Percentiles rank a stretch among this genome's conserved stretches.
Evolutionary conservation across 92 coral and sea anemone species (phyloP).

Genomic region (Epizoanthus fatuus): DNA sequence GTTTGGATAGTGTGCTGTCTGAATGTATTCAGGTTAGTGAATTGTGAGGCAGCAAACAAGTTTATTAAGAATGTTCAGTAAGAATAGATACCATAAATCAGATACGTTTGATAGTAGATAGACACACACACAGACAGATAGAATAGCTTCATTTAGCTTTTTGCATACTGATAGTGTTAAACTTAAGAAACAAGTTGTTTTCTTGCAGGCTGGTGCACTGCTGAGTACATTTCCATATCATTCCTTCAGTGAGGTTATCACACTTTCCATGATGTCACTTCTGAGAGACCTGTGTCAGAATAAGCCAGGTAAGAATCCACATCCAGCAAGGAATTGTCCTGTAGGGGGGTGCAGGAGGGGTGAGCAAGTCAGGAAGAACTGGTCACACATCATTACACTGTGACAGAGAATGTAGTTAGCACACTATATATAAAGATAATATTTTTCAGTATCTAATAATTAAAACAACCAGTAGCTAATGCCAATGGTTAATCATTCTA

Average conservation of each 20-base stretch:
- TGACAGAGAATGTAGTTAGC: no score
- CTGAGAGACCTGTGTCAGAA: constrained; percentile 91
- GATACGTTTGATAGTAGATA: no score
- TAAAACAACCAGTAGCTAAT: no score
- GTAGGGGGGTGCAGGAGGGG: no score
- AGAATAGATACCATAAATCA: no score
- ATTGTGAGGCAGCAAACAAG: not conserved
- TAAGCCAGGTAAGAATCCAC: constrained; percentile 82
- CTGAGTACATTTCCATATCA: constrained; percentile 85
- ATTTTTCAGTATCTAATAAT: no score
- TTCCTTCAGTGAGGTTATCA: constrained; percentile 87
- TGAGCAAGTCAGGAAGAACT: not conserved
- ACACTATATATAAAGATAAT: no score
- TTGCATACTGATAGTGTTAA: no score
- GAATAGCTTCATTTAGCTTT: no score
- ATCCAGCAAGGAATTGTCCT: not conserved
- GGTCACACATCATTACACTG: not conserved
- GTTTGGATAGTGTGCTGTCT: constrained; percentile 69
- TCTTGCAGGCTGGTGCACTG: constrained; percentile 67
- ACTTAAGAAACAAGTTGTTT: not conserved
- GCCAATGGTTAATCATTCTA: no score
- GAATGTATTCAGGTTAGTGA: constrained; percentile 79
- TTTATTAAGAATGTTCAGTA: no score
- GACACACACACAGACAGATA: no score
- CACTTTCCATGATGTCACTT: constrained; percentile 84